Evolutionary conservation across 2,888 invertebrate genomes (phyloP).

Genomic region (Matsumyia berberina): DNA sequence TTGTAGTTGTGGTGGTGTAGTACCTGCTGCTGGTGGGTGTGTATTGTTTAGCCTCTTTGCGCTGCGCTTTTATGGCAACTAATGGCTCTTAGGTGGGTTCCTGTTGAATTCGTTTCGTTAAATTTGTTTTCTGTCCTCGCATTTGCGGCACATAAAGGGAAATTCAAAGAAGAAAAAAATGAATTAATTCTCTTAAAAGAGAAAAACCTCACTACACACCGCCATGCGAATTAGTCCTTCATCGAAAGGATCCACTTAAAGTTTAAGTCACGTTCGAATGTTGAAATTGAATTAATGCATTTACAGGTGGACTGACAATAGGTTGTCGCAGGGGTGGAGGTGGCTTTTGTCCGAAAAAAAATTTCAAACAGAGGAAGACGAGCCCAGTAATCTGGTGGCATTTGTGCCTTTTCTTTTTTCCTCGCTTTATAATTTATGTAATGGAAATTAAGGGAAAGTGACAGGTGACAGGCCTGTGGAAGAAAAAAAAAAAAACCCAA

Average conservation of each 20-base stretch:
- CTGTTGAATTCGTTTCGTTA: conserved; percentile 47
- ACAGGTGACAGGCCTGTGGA: conserved; percentile 19
- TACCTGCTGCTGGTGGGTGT: neutral
- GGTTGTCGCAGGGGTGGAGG: conserved; percentile 2
- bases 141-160: conserved; percentile 19
- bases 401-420: conserved; percentile 30
- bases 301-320: conserved; percentile 45
- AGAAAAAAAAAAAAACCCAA: neutral
- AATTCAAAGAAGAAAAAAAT: conserved; percentile 33
- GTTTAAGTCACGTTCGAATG: conserved; percentile 49
- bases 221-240: conserved; percentile 8
- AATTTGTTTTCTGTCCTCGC: conserved; percentile 41
- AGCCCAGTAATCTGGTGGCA: neutral
- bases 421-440: conserved; percentile 53
- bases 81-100: conserved; percentile 37
- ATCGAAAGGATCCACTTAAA: conserved; percentile 27
- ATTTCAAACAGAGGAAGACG: neutral
- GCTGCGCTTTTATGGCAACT: conserved; percentile 31
- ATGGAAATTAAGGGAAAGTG: conserved; percentile 57
- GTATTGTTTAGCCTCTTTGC: conserved; percentile 9
- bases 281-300: conserved; percentile 55
- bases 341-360: conserved; percentile 19
- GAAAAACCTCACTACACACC: neutral
- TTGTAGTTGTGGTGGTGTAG: too few relatives aligned
- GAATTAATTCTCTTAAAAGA: conserved; percentile 38